Evolutionary conservation across 2,113 vertebrate genomes (phyloP), one percentile per base, ranked within the genome.

Genomic region (Cyanistes caeruleus): DNA sequence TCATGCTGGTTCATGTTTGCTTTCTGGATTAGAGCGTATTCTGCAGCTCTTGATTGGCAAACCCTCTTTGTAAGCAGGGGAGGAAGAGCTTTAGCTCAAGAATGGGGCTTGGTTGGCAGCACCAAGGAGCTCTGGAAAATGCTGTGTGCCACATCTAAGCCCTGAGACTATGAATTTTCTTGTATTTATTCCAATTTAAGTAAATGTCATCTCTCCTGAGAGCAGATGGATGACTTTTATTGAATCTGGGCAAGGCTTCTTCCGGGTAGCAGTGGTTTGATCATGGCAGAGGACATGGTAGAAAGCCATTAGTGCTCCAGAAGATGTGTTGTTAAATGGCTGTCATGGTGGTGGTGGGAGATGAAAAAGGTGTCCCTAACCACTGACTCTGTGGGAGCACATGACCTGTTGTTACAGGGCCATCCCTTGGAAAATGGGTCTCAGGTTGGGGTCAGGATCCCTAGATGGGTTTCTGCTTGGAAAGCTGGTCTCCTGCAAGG

Each of bases 271-370:
- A 48, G 27, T 59, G 48, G 18, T 84, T 86, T 80, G 43, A 13
- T 70, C n/a, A 13, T 51, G 48, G 30, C 56, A 62, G 43, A 48
- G 33, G 43, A 20, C 8, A 3, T 2, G 2, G 27, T 27, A 48
- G 35, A 33, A 81, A 24, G 39, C 28, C 3, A 2, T 35, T 17
- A 56, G 30, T 44, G 33, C 30, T 35, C 30, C 16, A 10, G 86
- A 78, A 80, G 49, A 69, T 39, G 28, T 5, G 4, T 20, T 88
- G 28, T 53, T 28, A n/a, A 8, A 20, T 27, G 63, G 9, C 41
- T 1, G 0, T 48, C 0, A 0, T n/a, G 67, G 35, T 31, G 31
- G 24, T 44, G 51, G 5, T 22, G 31, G 21, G 8, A 11, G 14
- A 27, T 51, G 31, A 11, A n/a, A n/a, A n/a, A 1, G 0, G 18